Conservation (phyloP, 2,888 invertebrate genomes). For the Pelosia muscerda region DNA sequence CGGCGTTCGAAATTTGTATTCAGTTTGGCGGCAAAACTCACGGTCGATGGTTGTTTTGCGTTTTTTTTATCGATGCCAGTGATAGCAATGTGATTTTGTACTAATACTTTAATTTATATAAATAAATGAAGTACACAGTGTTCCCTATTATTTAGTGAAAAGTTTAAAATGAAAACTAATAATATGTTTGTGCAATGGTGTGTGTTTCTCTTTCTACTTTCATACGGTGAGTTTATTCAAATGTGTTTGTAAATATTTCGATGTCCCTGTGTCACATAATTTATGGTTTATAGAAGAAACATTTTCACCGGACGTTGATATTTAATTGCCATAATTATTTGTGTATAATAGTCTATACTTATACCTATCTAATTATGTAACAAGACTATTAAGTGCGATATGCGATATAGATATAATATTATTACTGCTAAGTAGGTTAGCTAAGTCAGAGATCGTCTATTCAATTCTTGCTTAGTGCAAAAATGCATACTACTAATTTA, state of each 20-base stretch:
- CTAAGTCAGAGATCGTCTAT: too few relatives aligned
- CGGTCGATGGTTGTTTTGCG: constrained; percentile 42
- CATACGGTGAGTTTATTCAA: constrained; percentile 60
- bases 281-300: not conserved
- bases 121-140: not conserved
- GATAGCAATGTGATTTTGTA: constrained; percentile 20
- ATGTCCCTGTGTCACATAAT: not conserved
- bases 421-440: too few relatives aligned
- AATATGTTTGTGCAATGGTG: constrained; percentile 53
- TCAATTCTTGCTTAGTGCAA: too few relatives aligned
- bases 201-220: constrained; percentile 56
- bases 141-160: constrained; percentile 21
- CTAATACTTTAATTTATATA: constrained; percentile 15
- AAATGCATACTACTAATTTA: too few relatives aligned
- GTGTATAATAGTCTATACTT: not conserved
- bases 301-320: not conserved
- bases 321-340: not conserved
- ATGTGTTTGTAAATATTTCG: constrained; percentile 22
- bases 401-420: too few relatives aligned
- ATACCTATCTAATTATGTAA: too few relatives aligned
- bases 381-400: too few relatives aligned
- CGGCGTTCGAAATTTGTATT: constrained; percentile 53
- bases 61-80: constrained; percentile 29
- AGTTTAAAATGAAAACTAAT: constrained; percentile 26
- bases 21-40: constrained; percentile 79